These are phyloP conservation scores for Hypothenemus hampei DNA, from an alignment of 1,140 invertebrate genomes.

Conservation along the genomic window DNA sequence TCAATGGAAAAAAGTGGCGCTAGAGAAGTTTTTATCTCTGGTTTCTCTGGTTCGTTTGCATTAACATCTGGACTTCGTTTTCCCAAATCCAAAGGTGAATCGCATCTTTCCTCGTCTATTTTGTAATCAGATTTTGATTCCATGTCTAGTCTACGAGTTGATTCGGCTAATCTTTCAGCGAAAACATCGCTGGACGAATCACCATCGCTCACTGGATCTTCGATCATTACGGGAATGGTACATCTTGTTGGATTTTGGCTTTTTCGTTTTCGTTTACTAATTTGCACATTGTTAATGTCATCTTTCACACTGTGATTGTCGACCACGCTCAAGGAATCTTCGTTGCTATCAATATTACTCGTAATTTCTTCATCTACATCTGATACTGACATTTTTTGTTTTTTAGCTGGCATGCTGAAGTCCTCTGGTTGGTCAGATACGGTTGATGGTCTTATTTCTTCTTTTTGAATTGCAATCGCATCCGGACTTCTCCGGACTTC, in stretches of 20 bases:
- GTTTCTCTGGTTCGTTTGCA: constrained; percentile 42
- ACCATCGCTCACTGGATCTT: constrained; percentile 51
- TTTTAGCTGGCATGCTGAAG: constrained; percentile 59
- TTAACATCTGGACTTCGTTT: constrained; percentile 42
- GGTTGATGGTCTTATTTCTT: not conserved
- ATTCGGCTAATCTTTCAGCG: constrained; percentile 35
- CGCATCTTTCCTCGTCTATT: constrained; percentile 27
- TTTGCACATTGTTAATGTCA: constrained; percentile 47
- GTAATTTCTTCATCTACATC: constrained; percentile 62
- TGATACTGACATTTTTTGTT: constrained; percentile 54
- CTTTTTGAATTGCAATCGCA: not conserved
- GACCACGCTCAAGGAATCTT: constrained; percentile 60
- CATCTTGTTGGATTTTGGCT: constrained; percentile 86
- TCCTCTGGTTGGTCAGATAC: constrained; percentile 54
- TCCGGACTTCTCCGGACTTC: not conserved
- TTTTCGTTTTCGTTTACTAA: constrained; percentile 77
- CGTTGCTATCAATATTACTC: constrained; percentile 68
- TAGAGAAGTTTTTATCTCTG: constrained; percentile 44
- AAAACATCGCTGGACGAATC: constrained; percentile 60
- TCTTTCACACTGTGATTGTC: constrained; percentile 53
- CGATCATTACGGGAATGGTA: constrained; percentile 55
- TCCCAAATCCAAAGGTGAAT: constrained; percentile 40
- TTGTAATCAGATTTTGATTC: constrained; percentile 25
- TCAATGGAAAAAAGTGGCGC: constrained; percentile 43
- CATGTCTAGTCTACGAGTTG: constrained; percentile 20